Evolutionary conservation across 2,797 vertebrate genomes (phyloP).

Genomic region (Tenualosa thibaudeaui): DNA sequence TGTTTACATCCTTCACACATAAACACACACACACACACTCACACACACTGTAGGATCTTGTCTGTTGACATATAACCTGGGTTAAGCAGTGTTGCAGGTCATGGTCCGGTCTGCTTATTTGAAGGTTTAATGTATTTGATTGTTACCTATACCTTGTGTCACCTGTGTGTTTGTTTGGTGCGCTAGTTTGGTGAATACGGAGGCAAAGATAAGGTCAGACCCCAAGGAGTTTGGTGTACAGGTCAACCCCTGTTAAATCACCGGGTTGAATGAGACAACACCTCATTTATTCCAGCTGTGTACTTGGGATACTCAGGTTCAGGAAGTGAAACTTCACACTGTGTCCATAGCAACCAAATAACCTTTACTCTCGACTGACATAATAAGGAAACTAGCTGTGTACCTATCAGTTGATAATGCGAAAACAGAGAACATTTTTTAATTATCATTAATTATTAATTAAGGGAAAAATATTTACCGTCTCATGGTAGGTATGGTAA

Average conservation of each 20-base stretch:
- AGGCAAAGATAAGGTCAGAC: not conserved
- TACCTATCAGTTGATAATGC: no score
- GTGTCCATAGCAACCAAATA: no score
- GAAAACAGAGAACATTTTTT: no score
- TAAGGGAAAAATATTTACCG: no score
- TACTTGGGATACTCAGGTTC: not conserved
- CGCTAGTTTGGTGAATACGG: not conserved
- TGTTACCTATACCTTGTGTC: not conserved
- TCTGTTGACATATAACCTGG: not conserved
- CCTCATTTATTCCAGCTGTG: not conserved
- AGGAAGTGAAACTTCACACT: not conserved
- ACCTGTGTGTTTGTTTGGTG: slow-evolving; percentile 26
- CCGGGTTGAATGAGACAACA: not conserved
- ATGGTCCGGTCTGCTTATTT: not conserved
- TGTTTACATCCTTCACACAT: not conserved
- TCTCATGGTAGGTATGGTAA: no score
- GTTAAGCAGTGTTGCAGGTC: not conserved
- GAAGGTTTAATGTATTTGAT: not conserved
- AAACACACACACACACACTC: not conserved
- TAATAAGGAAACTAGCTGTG: no score
- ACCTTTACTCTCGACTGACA: no score
- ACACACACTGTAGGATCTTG: not conserved
- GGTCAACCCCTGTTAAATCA: not conserved
- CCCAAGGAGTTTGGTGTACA: not conserved
- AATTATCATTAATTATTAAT: no score